phyloP scores from a whole-genome alignment of 1,140 invertebrate genomes.

The Aphis craccivora region DNA sequence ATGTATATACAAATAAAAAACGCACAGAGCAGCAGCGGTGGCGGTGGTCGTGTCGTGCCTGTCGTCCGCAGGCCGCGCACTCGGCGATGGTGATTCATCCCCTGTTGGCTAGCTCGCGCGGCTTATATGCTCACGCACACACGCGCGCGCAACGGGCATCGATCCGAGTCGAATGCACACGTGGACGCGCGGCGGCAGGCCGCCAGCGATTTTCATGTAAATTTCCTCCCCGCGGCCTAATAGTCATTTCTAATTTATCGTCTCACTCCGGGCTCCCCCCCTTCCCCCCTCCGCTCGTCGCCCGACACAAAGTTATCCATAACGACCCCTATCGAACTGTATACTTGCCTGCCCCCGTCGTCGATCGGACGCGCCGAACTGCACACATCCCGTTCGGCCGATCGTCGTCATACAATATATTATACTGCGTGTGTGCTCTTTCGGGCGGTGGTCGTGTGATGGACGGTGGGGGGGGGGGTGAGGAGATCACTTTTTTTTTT shows the following conservation, averaged over 20 bases:
- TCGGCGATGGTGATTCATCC: constrained; percentile 51
- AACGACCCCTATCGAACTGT: background rate
- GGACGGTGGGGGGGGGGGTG: background rate
- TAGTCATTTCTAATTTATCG: constrained; percentile 56
- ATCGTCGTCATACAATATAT: background rate
- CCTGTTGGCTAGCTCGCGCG: constrained; percentile 38
- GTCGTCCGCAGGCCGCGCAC: constrained; percentile 25
- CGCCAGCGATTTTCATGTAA: constrained; percentile 51
- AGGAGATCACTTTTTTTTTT: background rate
- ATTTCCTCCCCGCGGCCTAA: constrained; percentile 51
- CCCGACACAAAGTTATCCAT: background rate
- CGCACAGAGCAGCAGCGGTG: too few relatives aligned
- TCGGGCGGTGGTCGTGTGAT: too few relatives aligned
- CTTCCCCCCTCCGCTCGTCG: background rate
- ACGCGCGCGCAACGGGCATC: constrained; percentile 1
- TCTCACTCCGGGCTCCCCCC: background rate
- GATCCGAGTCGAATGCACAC: constrained; percentile 36
- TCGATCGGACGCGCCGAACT: background rate
- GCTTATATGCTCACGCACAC: constrained; percentile 21
- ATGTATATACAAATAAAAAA: background rate
- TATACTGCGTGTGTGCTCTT: background rate
- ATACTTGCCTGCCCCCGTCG: background rate
- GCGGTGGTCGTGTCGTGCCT: background rate
- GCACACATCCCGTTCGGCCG: background rate
- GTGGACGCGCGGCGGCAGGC: background rate